These are phyloP conservation scores for Hippopotamyrus pictus DNA, from an alignment of 2,797 vertebrate genomes.

Conservation along the genomic window DNA sequence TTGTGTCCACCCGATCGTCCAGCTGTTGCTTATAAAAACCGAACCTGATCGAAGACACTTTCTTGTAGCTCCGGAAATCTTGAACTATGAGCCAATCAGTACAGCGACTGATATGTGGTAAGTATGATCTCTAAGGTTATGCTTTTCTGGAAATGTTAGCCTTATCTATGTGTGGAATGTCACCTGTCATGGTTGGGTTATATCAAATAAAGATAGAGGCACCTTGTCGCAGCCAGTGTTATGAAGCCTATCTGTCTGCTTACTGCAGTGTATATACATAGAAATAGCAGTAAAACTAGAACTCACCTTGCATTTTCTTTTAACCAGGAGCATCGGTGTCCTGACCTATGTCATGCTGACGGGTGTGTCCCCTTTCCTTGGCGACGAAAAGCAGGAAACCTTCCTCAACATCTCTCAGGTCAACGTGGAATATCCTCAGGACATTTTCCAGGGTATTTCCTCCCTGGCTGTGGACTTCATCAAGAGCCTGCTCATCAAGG, in stretches of 20 bases:
- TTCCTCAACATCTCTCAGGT: conserved; percentile 76
- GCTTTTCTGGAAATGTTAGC: not conserved
- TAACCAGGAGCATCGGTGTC: conserved; percentile 61
- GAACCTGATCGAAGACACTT: not conserved
- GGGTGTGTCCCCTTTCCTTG: conserved; percentile 71
- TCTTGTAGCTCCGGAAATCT: conserved; percentile 70
- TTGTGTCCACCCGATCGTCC: too few species aligned
- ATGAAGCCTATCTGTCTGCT: not conserved
- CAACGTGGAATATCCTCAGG: conserved; percentile 66
- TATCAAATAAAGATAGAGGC: not conserved
- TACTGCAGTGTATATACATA: not conserved
- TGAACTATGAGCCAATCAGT: conserved; percentile 74
- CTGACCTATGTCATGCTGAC: conserved; percentile 74
- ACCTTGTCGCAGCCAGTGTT: not conserved
- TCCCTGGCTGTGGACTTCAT: conserved; percentile 69
- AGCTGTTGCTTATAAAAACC: not conserved
- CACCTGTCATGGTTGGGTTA: not conserved
- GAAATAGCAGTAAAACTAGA: too few species aligned
- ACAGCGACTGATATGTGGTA: conserved; percentile 80
- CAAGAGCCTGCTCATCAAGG: conserved; percentile 63
- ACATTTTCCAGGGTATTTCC: conserved; percentile 68
- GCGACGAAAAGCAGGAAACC: conserved; percentile 69
- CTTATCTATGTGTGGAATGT: not conserved
- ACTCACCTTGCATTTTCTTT: not conserved
- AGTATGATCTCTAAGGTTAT: conserved; percentile 38